Percentiles rank a stretch among this genome's conserved stretches.
Evolutionary conservation across 2,888 invertebrate genomes (phyloP).

Genomic region (Andricus curvator): DNA sequence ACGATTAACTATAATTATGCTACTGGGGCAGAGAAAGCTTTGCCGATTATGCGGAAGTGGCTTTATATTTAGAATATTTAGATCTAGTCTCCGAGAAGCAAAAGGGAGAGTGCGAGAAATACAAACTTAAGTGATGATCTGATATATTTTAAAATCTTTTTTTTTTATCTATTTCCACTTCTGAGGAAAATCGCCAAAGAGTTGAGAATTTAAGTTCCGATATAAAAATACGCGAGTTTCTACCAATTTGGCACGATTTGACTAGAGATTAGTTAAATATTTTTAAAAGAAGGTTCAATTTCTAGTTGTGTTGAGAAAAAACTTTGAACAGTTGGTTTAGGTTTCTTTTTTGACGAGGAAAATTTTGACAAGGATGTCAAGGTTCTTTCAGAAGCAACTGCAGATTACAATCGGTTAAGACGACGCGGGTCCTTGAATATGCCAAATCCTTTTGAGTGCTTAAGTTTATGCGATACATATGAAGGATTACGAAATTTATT

Average conservation of each 20-base stretch:
- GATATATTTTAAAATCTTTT: not conserved
- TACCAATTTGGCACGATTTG: too few species aligned
- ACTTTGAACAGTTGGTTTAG: too few species aligned
- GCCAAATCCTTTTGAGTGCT: conserved; percentile 37
- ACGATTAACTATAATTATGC: conserved; percentile 14
- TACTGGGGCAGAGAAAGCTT: not conserved
- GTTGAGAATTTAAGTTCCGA: too few species aligned
- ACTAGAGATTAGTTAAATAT: too few species aligned
- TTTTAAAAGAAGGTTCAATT: too few species aligned
- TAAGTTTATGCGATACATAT: conserved; percentile 22
- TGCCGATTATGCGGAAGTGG: not conserved
- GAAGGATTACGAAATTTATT: conserved; percentile 34
- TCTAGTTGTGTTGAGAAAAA: too few species aligned
- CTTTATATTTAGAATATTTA: not conserved
- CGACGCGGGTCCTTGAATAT: conserved; percentile 34
- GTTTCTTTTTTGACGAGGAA: conserved; percentile 5
- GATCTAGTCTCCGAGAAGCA: not conserved
- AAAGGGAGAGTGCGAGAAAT: not conserved
- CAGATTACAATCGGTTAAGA: conserved; percentile 31
- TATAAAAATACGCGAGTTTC: too few species aligned
- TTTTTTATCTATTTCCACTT: not conserved
- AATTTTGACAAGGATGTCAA: conserved; percentile 39
- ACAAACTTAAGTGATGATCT: not conserved
- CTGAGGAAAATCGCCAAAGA: not conserved
- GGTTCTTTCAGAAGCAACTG: conserved; percentile 29